These are phyloP conservation scores for Ophion ellenae DNA, from an alignment of 2,888 invertebrate genomes.

Conservation along the genomic window DNA sequence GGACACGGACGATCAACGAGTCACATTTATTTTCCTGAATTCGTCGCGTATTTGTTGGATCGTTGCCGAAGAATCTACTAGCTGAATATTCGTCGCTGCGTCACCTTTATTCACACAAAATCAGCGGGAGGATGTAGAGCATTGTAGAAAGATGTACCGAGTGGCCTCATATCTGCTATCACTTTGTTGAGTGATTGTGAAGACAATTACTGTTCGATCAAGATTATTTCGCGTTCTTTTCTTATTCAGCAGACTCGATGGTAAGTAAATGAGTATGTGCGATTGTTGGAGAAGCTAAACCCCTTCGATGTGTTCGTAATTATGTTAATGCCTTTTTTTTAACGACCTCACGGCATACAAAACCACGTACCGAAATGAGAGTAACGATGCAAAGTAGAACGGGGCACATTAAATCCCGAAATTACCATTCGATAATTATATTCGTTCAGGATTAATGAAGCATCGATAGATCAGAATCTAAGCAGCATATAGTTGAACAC, in stretches of 20 bases:
- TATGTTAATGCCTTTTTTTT: neutral
- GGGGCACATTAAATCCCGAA: neutral
- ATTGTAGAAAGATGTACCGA: neutral
- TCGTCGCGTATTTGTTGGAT: neutral
- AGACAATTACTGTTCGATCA: neutral
- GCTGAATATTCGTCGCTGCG: neutral
- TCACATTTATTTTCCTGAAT: neutral
- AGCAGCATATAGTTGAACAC: neutral
- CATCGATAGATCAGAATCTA: neutral
- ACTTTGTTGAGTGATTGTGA: neutral
- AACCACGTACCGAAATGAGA: slow-evolving; percentile 26
- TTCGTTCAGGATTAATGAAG: neutral
- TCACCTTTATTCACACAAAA: neutral
- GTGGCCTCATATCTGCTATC: neutral
- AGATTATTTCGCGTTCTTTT: no score
- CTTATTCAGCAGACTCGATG: neutral
- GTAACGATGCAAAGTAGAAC: slow-evolving; percentile 12
- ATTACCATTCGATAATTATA: neutral
- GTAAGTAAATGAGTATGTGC: neutral
- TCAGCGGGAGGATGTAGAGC: neutral
- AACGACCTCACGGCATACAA: slow-evolving; percentile 13
- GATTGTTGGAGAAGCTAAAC: neutral
- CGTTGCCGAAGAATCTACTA: neutral
- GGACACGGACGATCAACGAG: neutral
- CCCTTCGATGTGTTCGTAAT: neutral